These are phyloP conservation scores for Antigone vipio DNA, from an alignment of 2,113 vertebrate genomes.

Conservation along the genomic window DNA sequence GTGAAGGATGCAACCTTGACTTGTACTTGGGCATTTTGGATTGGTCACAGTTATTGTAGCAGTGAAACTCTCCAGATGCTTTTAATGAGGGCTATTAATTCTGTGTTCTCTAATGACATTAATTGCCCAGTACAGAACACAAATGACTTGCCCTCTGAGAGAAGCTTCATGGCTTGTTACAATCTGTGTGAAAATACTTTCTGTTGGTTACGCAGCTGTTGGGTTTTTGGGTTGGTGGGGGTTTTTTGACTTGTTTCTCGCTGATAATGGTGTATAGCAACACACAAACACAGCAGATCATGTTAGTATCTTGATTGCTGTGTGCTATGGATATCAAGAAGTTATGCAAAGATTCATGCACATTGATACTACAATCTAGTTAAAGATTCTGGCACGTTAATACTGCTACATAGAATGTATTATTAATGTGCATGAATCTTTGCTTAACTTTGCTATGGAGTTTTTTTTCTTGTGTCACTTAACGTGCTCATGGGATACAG, in stretches of 20 bases:
- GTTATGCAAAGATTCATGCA: background rate
- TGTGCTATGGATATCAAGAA: background rate
- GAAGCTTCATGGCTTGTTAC: background rate
- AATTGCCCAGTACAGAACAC: conserved; percentile 27
- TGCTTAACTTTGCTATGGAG: background rate
- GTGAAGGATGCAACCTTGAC: conserved; percentile 33
- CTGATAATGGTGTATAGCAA: background rate
- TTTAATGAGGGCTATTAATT: conserved; percentile 69
- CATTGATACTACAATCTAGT: background rate
- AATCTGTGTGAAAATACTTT: background rate
- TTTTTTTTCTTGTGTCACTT: background rate
- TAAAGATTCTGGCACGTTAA: background rate
- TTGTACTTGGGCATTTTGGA: background rate
- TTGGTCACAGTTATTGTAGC: background rate
- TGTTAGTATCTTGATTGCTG: background rate
- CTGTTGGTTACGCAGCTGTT: background rate
- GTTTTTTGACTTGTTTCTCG: background rate
- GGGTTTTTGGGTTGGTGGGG: too few species aligned
- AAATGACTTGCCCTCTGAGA: conserved; percentile 25
- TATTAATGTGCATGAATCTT: background rate
- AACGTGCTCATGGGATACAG: background rate
- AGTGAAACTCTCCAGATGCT: conserved; percentile 55
- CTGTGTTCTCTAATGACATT: conserved; percentile 39
- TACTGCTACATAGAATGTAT: background rate
- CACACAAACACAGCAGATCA: background rate